Conservation (phyloP, 2,113 vertebrate species). For the Grallaria varia region DNA sequence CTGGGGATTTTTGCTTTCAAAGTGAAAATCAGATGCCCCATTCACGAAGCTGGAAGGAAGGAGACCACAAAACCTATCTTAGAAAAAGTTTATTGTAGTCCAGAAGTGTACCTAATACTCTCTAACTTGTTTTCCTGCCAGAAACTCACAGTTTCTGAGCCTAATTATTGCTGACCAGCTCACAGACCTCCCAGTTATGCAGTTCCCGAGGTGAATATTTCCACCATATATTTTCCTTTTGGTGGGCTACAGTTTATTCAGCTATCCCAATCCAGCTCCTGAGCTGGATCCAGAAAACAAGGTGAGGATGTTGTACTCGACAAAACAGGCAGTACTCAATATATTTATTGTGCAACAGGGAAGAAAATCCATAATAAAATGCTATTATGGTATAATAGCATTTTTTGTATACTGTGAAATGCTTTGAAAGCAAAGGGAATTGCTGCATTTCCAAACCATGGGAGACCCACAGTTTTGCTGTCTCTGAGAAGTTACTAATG, state of each 20-base stretch:
- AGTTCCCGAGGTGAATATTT: background rate
- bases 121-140: background rate
- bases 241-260: background rate
- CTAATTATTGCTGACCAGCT: background rate
- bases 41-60: background rate
- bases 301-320: background rate
- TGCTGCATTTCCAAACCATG: background rate
- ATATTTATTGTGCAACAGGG: background rate
- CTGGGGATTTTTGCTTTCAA: background rate
- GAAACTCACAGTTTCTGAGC: background rate
- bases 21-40: background rate
- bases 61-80: background rate
- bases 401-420: background rate
- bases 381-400: background rate
- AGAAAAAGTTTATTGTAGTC: background rate
- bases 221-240: background rate
- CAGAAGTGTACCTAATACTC: background rate
- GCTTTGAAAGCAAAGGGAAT: background rate
- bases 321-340: background rate
- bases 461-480: background rate
- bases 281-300: background rate
- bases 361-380: background rate
- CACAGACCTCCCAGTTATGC: background rate
- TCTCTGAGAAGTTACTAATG: background rate
- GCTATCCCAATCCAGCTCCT: background rate